phyloP scores from a whole-genome alignment of 2,113 vertebrate species.

The Mobula hypostoma region DNA sequence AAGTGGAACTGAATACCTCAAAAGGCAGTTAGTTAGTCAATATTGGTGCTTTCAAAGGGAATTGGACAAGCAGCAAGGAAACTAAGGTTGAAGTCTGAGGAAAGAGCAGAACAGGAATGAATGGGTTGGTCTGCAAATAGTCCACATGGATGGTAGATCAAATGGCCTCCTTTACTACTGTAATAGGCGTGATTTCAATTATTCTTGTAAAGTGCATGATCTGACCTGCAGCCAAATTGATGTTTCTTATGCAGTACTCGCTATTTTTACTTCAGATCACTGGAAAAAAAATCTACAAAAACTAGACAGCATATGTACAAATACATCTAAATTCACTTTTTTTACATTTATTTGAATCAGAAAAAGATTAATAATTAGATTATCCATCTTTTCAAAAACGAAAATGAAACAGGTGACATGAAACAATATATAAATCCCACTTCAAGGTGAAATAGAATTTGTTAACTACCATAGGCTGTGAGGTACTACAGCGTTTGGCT shows the following conservation, averaged over 20 bases:
- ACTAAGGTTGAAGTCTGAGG: too few species aligned
- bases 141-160: too few species aligned
- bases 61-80: too few species aligned
- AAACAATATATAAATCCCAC: not conserved
- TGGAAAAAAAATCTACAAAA: not conserved
- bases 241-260: not conserved
- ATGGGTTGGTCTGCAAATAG: too few species aligned
- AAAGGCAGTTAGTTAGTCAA: too few species aligned
- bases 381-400: not conserved
- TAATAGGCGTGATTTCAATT: not conserved
- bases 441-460: not conserved
- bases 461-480: not conserved
- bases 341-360: not conserved
- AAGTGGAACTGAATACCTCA: too few species aligned
- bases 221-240: not conserved
- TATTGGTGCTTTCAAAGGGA: too few species aligned
- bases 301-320: not conserved
- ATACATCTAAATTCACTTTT: not conserved
- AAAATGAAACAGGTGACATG: not conserved
- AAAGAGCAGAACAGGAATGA: too few species aligned
- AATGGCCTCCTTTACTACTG: too few species aligned
- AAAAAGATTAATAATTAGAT: not conserved
- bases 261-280: not conserved
- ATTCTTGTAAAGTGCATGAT: not conserved
- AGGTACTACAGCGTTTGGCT: not conserved